Conservation (phyloP, 1,140 invertebrate genomes). For the Hylyphantes graminicola region DNA sequence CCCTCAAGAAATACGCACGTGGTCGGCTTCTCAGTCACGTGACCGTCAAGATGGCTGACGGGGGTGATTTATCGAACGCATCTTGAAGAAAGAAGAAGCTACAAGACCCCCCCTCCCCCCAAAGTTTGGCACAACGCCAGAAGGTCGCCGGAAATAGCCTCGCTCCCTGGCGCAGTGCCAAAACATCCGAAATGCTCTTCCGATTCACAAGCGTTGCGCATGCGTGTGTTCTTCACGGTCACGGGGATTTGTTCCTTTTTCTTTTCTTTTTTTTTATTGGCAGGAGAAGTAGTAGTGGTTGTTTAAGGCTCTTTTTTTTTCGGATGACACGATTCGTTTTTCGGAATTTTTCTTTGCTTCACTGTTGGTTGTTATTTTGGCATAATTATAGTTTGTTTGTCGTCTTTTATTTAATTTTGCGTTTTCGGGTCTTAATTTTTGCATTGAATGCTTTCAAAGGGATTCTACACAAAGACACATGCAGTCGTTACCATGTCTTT, state of each 20-base stretch:
- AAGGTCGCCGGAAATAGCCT: conserved; percentile 54
- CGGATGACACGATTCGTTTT: too few species aligned
- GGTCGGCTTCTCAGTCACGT: conserved; percentile 50
- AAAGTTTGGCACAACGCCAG: conserved; percentile 50
- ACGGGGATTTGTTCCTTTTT: neutral
- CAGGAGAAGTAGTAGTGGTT: too few species aligned
- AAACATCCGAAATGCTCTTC: conserved; percentile 47
- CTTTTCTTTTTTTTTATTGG: neutral
- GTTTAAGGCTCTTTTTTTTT: too few species aligned
- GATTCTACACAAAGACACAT: too few species aligned
- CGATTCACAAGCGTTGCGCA: conserved; percentile 28
- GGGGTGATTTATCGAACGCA: conserved; percentile 57
- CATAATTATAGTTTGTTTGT: too few species aligned
- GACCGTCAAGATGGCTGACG: conserved; percentile 45
- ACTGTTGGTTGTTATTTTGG: too few species aligned
- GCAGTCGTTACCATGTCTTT: too few species aligned
- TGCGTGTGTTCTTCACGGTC: neutral
- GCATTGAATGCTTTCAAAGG: too few species aligned
- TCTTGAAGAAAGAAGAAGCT: conserved; percentile 26
- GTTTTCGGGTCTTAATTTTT: too few species aligned
- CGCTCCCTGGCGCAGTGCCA: conserved; percentile 52
- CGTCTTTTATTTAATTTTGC: too few species aligned
- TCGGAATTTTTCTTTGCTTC: too few species aligned
- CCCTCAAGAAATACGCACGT: conserved; percentile 32
- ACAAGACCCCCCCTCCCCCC: conserved; percentile 35